These are phyloP conservation scores for Scaptomyza pallida DNA, from an alignment of 1,140 invertebrate species.

Conservation along the genomic window DNA sequence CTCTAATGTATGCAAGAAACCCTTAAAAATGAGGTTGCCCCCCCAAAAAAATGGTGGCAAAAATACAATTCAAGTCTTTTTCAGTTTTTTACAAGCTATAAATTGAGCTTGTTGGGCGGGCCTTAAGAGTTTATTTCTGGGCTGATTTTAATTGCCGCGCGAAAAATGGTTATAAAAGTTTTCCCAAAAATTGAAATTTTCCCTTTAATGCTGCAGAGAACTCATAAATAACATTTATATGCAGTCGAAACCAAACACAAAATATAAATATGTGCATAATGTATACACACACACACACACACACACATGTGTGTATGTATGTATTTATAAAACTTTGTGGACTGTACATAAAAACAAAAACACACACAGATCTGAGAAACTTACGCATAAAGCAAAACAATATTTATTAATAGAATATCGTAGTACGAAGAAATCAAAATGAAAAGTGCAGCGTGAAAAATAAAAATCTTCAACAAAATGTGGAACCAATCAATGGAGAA, in stretches of 20 bases:
- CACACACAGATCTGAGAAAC: conserved; percentile 53
- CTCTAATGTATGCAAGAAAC: conserved; percentile 23
- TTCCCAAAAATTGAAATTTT: not conserved
- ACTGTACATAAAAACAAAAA: conserved; percentile 48
- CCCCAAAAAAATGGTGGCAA: not conserved
- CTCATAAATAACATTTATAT: conserved; percentile 79
- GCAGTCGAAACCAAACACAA: conserved; percentile 47
- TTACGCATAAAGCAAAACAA: conserved; percentile 70
- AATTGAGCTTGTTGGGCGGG: not conserved
- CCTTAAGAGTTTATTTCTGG: conserved; percentile 48
- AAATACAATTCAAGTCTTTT: no score
- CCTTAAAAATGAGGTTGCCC: conserved; percentile 3
- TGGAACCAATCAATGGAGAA: conserved; percentile 71
- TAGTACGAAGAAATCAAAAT: conserved; percentile 61
- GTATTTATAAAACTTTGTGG: conserved; percentile 54
- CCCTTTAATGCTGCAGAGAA: conserved; percentile 61
- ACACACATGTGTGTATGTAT: conserved; percentile 1
- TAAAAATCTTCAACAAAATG: conserved; percentile 62
- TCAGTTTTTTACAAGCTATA: not conserved
- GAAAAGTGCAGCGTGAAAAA: conserved; percentile 62
- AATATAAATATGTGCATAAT: conserved; percentile 31
- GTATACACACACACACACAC: not conserved
- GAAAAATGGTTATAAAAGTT: conserved; percentile 34
- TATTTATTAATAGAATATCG: conserved; percentile 69
- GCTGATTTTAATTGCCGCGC: conserved; percentile 48